A percentile compares a stretch with the other conserved stretches of the same genome.
phyloP scores from a whole-genome alignment of 2,113 vertebrate species.

The Petroica traversi region DNA sequence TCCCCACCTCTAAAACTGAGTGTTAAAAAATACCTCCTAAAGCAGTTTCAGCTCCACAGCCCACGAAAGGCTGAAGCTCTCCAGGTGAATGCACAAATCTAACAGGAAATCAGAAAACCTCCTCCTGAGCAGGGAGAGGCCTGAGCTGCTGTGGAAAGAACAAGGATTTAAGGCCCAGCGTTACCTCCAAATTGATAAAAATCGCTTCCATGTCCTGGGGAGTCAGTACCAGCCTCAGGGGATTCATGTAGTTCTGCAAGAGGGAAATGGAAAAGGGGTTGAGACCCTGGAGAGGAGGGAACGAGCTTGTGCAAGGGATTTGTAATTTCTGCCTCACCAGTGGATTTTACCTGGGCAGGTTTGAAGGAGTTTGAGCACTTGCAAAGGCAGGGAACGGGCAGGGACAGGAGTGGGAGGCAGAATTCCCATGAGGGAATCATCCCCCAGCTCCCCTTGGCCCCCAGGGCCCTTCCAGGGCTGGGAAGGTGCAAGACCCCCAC shows the following conservation, averaged over 20 bases:
- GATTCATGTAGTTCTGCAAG: slow-evolving; percentile 92
- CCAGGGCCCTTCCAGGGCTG: fast-evolving
- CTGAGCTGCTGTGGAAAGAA: background rate
- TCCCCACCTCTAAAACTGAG: background rate
- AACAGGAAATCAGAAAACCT: background rate
- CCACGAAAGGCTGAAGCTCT: background rate
- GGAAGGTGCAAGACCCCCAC: background rate
- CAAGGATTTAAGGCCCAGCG: background rate
- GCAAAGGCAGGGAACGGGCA: background rate
- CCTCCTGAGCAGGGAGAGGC: background rate
- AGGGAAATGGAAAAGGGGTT: background rate
- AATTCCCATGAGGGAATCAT: fast-evolving
- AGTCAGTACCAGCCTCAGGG: slow-evolving; percentile 86
- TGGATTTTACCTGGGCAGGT: background rate
- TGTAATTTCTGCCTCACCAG: background rate
- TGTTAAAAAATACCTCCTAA: background rate
- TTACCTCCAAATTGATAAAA: slow-evolving; percentile 96
- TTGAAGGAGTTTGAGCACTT: background rate
- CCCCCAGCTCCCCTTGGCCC: background rate
- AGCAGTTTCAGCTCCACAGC: background rate
- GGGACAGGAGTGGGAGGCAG: background rate
- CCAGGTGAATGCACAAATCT: background rate
- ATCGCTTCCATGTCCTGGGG: slow-evolving; percentile 89
- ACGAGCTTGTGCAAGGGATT: too few species aligned
- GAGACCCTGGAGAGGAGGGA: background rate